A percentile compares a stretch with the other conserved stretches of the same genome.
Conservation (phyloP, 2,797 vertebrate genomes). For the Phyllotis vaccarum region DNA sequence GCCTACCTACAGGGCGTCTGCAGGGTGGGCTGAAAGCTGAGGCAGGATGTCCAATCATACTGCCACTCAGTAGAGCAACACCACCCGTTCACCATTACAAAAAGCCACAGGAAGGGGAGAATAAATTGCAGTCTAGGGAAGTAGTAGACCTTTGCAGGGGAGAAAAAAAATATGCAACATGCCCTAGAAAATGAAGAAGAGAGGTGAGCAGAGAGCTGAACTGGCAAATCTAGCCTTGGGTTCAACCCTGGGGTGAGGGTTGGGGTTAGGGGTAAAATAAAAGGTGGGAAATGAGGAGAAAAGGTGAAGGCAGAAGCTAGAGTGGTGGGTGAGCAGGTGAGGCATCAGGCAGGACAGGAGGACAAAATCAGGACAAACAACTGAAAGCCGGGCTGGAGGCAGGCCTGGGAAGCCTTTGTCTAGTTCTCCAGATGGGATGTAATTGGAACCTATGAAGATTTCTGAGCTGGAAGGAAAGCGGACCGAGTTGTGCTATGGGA, state of each 20-base stretch:
- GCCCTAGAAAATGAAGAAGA: background rate
- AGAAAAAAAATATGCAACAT: background rate
- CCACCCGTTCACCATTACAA: background rate
- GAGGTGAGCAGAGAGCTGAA: background rate
- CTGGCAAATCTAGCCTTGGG: background rate
- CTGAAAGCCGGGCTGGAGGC: background rate
- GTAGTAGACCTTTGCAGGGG: background rate
- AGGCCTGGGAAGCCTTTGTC: background rate
- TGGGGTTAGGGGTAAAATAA: background rate
- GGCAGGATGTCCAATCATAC: background rate
- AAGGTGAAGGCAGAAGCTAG: background rate
- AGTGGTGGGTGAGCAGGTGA: accelerated
- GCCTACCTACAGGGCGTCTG: accelerated
- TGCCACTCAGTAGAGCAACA: background rate
- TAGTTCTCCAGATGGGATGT: background rate
- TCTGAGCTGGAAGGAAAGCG: background rate
- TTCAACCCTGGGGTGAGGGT: background rate
- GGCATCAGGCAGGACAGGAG: background rate
- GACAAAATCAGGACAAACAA: too few relatives aligned
- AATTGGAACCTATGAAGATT: background rate
- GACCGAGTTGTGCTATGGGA: background rate
- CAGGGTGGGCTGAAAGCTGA: accelerated
- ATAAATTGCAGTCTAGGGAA: background rate
- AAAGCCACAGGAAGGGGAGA: background rate
- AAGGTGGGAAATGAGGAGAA: background rate